Conservation (phyloP, 2,113 vertebrate genomes). For the Epinephelus cyanopodus region DNA sequence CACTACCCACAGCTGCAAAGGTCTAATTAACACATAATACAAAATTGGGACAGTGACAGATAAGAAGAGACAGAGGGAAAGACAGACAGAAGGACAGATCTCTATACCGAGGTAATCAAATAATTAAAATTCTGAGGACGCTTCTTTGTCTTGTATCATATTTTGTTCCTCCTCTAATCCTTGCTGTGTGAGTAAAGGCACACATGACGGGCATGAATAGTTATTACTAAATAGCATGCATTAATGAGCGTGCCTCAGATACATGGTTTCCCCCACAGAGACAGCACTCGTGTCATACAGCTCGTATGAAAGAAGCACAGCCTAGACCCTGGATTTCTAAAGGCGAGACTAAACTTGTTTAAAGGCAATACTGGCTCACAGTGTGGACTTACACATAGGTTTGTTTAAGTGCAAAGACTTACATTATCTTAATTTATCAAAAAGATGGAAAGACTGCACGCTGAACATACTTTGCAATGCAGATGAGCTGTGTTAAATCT, state of each 20-base stretch:
- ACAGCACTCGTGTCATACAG: neutral
- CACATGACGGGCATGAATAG: conserved; percentile 59
- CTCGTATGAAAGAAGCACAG: neutral
- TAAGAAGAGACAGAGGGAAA: conserved; percentile 33
- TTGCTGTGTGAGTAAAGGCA: conserved; percentile 44
- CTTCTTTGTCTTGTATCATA: conserved; percentile 40
- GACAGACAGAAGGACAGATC: conserved; percentile 9
- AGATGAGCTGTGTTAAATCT: conserved; percentile 27
- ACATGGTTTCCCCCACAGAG: conserved; percentile 25
- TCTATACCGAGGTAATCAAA: conserved; percentile 21
- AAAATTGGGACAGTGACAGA: conserved; percentile 38
- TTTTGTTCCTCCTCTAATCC: conserved; percentile 42
- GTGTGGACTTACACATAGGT: neutral
- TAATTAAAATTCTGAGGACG: conserved; percentile 56
- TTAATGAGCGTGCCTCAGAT: conserved; percentile 51
- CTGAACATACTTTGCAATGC: conserved; percentile 19
- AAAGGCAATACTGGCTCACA: neutral
- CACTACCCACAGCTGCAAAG: conserved; percentile 27
- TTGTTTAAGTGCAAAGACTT: conserved; percentile 12
- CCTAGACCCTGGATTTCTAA: neutral
- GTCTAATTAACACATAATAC: conserved; percentile 53
- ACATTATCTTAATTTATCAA: conserved; percentile 18
- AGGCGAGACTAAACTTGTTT: conserved; percentile 30
- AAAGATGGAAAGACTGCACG: neutral
- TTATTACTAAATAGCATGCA: conserved; percentile 56